Base-by-base conservation (phyloP, 1,140 invertebrate genomes). In the Artemia franciscana region DNA sequence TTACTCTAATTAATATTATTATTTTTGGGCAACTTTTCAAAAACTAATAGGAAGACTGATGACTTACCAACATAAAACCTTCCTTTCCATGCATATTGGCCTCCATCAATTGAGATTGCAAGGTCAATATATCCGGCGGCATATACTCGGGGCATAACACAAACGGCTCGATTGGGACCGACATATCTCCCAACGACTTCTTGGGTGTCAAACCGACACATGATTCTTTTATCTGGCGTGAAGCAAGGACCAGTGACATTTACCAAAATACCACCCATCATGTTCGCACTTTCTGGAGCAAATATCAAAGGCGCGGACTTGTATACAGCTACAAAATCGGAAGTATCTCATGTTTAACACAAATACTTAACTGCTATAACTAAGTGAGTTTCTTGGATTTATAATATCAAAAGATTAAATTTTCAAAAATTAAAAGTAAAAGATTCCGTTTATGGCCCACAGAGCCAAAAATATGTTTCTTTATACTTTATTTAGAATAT, bases 161-260 rank as follows among this genome's bases (percentile, higher is more conserved):
- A 94, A 63, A 89, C 83, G 0, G 88, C 90, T 61, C 87, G 77
- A 73, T 93, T 93, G 1, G 69, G 77, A 68, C 85, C 82, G 3
- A 88, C 78, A 24, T 85, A 80, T 12, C 78, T 81, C 15, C 86
- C 87, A 4, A 78, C 70, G 3, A 90, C 85, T 62, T 81, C 77
- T 51, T 64, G 63, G 0, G 79, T 65, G 39, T 67, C 26, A 63
- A 63, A 57, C 30, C 59, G 26, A 25, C 89, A 92, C 30, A 77
- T 81, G 15, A 94, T 80, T 66, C 85, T 81, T 64, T 83, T 78
- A 18, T 78, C 78, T 0, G 78, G 78, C 59, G 79, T 76, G 67
- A 91, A 89, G 72, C 91, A 96, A 7, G 91, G 91, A 0, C 91
- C 91, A 0, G 91, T 94, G 25, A 96, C 88, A 69, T 95, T 94